Conservation (phyloP, 2,113 vertebrate genomes). For the Psophia crepitans region DNA sequence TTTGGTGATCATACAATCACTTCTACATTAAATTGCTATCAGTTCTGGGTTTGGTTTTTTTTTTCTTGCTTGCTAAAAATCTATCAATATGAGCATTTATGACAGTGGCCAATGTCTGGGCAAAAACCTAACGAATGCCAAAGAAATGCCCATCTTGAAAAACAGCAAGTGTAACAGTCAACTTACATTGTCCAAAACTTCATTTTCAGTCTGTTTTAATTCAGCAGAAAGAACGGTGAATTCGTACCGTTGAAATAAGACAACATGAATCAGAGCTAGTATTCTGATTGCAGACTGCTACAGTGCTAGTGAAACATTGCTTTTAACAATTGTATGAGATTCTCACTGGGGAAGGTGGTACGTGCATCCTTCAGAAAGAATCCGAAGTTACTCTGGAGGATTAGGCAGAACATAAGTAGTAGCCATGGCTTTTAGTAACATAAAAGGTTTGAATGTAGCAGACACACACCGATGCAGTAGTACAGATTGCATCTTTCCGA, state of each 20-base stretch:
- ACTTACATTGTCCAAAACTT: slow-evolving; percentile 43
- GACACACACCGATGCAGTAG: slow-evolving; percentile 14
- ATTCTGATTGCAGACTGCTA: slow-evolving; percentile 58
- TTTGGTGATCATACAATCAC: slow-evolving; percentile 79
- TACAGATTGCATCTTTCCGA: slow-evolving; percentile 32
- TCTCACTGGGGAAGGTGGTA: not conserved
- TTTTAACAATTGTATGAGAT: not conserved
- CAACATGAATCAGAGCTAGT: slow-evolving; percentile 36
- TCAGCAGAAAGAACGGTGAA: slow-evolving; percentile 20
- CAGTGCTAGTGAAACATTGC: not conserved
- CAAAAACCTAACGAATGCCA: slow-evolving; percentile 84
- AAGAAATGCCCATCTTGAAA: slow-evolving; percentile 83
- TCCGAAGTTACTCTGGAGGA: slow-evolving; percentile 9
- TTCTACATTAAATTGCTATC: slow-evolving; percentile 68
- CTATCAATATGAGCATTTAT: slow-evolving; percentile 67
- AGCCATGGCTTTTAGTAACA: not conserved
- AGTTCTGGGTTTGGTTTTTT: not conserved
- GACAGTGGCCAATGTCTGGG: slow-evolving; percentile 72
- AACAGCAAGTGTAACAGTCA: slow-evolving; percentile 51
- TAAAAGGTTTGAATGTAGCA: slow-evolving; percentile 50
- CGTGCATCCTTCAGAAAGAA: not conserved
- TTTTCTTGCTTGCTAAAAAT: slow-evolving; percentile 69
- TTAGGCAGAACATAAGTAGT: not conserved
- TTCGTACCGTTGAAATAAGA: not conserved
- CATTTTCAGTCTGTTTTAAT: slow-evolving; percentile 39